phyloP scores from a whole-genome alignment of 1,140 invertebrate genomes.

The Charaxes varanes region DNA sequence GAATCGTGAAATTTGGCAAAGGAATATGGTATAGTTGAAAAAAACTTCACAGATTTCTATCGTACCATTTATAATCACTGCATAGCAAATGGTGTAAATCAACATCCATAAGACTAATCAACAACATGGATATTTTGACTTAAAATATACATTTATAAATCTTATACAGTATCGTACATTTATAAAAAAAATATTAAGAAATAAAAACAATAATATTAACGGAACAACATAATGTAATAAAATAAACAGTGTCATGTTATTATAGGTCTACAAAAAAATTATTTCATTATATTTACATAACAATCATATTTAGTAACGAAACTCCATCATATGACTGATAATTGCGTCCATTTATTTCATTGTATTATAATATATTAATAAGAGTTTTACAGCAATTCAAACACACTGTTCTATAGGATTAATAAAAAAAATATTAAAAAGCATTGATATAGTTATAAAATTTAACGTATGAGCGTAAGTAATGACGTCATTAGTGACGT shows the following conservation, averaged over 20 bases:
- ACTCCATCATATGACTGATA: conserved; percentile 43
- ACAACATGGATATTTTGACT: conserved; percentile 68
- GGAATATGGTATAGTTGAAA: too few species aligned
- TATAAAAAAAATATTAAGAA: conserved; percentile 59
- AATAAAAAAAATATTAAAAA: too few species aligned
- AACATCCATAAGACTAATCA: conserved; percentile 72
- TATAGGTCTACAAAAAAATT: conserved; percentile 42
- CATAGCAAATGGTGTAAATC: conserved; percentile 68
- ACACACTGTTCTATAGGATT: too few species aligned
- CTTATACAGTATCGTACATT: conserved; percentile 51
- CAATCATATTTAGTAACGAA: conserved; percentile 43
- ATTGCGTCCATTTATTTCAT: conserved; percentile 20
- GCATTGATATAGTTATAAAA: too few species aligned
- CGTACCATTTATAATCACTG: conserved; percentile 70
- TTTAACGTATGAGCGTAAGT: too few species aligned
- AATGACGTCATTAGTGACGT: too few species aligned
- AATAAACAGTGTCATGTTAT: conserved; percentile 61
- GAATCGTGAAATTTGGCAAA: too few species aligned
- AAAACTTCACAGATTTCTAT: too few species aligned
- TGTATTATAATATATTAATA: too few species aligned
- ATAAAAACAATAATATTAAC: conserved; percentile 68
- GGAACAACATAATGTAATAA: conserved; percentile 62
- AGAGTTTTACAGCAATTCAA: too few species aligned
- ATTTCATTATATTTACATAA: conserved; percentile 48
- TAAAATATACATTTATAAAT: conserved; percentile 56